Conservation (phyloP, 2,797 vertebrate species). For the Melanotaenia nigrans region DNA sequence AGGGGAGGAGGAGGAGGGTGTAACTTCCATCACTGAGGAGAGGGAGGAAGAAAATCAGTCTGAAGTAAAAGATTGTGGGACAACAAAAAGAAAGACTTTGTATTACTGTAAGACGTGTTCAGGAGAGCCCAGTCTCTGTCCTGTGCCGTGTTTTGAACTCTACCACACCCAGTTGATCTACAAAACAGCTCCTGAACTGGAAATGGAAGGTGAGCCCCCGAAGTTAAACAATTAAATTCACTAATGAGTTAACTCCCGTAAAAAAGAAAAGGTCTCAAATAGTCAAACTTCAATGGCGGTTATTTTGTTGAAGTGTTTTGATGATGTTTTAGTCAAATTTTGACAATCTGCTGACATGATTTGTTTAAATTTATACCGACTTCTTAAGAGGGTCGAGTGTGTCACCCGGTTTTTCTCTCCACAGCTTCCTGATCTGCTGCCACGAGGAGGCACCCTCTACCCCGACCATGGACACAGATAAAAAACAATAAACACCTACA, state of each 20-base stretch:
- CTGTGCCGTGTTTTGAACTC: slow-evolving; percentile 78
- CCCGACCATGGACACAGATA: slow-evolving; percentile 15
- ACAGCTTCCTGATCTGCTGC: slow-evolving; percentile 65
- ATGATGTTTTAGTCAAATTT: neutral
- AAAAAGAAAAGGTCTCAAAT: neutral
- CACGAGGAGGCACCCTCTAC: slow-evolving; percentile 16
- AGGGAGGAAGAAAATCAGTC: slow-evolving; percentile 17
- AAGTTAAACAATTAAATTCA: slow-evolving; percentile 6
- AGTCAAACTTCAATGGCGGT: neutral
- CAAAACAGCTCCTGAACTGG: slow-evolving; percentile 51
- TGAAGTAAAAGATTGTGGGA: slow-evolving; percentile 30
- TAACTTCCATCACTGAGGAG: neutral
- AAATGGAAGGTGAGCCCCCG: slow-evolving; percentile 58
- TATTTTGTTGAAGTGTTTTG: no score
- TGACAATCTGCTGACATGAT: neutral
- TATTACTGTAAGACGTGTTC: slow-evolving; percentile 77
- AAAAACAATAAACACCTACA: slow-evolving; percentile 8
- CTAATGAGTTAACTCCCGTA: neutral
- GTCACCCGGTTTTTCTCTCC: slow-evolving; percentile 72
- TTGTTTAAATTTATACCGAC: slow-evolving; percentile 28
- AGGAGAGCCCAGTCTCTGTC: slow-evolving; percentile 75
- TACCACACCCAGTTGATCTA: slow-evolving; percentile 77
- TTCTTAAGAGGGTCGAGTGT: slow-evolving; percentile 63
- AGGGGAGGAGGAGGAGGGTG: slow-evolving; percentile 14
- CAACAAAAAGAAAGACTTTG: slow-evolving; percentile 27